Base-by-base conservation (phyloP, 2,888 invertebrate species). In the Pollenia labialis region DNA sequence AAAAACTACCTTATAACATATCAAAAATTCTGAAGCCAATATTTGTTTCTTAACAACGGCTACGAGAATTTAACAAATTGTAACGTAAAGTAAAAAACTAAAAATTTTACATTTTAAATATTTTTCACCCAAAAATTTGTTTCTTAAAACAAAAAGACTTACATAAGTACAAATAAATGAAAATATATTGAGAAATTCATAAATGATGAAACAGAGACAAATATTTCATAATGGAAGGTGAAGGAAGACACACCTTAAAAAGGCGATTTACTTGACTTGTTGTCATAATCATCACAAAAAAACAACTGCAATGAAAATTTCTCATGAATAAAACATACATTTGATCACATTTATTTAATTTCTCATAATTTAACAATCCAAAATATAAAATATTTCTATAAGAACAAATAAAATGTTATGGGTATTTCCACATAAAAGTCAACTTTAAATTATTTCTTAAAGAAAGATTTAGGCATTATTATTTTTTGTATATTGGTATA, bases 221-320 rank as follows among this genome's bases (percentile, higher is more conserved):
- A 86, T 71, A 80, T 80, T 76, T 86, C 64, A 66, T 83, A 83
- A 83, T 76, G 42, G 52, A 71, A 85, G 80, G 62, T 66, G 75
- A 89, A 89, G 89, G 88, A 89, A 89, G 89, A 85, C 91, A 90
- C 91, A 90, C 91, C 91, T 89, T 75, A 85, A 89, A 89, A 85
- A 88, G 84, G 89, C 90, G 90, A 91, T 91, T 91, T 91, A 91
- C 91, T 91, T 90, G 91, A 91, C 90, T 90, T 90, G 90, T 87
- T 88, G 88, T 89, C 82, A 89, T 87, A 89, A 89, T 87, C 82
- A 77, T 77, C 74, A 64, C 54, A 76, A 60, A 32, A 40, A 71
- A 62, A 64, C 54, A 69, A 85, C 60, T 52, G 62, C 79, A 79
- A 52, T 72, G 56, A 75, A 81, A 89, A 90, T 90, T 90, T 88